Evolutionary conservation across 2,888 invertebrate genomes (phyloP).

Genomic region (Lydus trimaculatus): DNA sequence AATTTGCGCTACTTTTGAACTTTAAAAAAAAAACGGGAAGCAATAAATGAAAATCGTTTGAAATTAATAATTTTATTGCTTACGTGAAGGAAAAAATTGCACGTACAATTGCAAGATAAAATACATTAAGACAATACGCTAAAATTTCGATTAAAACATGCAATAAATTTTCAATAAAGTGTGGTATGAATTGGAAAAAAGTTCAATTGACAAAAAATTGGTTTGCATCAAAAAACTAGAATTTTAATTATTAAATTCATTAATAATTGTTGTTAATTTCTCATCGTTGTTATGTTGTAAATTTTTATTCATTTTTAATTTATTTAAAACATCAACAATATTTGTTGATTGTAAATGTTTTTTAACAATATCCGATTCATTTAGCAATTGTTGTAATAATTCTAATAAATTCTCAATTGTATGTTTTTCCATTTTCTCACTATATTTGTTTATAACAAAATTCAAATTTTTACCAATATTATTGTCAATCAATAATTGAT

Average conservation of each 20-base stretch:
- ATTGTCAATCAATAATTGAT: constrained; percentile 45
- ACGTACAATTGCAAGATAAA: constrained; percentile 1
- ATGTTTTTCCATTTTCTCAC: constrained; percentile 53
- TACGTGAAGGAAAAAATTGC: not conserved
- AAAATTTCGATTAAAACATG: constrained; percentile 1
- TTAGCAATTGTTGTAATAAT: constrained; percentile 49
- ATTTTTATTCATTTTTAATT: constrained; percentile 41
- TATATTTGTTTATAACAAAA: constrained; percentile 53
- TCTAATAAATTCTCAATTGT: constrained; percentile 52
- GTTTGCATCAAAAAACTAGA: not conserved
- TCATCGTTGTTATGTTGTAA: constrained; percentile 28
- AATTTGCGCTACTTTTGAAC: too few relatives aligned
- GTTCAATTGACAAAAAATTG: not conserved
- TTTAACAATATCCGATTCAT: constrained; percentile 38
- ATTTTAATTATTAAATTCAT: constrained; percentile 16
- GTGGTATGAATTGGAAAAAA: not conserved
- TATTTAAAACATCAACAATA: constrained; percentile 40
- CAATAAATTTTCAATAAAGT: not conserved
- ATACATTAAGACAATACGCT: not conserved
- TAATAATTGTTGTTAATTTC: constrained; percentile 29
- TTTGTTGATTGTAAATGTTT: constrained; percentile 47
- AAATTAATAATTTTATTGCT: not conserved
- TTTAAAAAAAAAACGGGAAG: too few relatives aligned
- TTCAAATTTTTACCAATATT: constrained; percentile 54
- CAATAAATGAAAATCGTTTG: not conserved